Conservation (phyloP, 2,113 vertebrate species). For the Bettongia penicillata region DNA sequence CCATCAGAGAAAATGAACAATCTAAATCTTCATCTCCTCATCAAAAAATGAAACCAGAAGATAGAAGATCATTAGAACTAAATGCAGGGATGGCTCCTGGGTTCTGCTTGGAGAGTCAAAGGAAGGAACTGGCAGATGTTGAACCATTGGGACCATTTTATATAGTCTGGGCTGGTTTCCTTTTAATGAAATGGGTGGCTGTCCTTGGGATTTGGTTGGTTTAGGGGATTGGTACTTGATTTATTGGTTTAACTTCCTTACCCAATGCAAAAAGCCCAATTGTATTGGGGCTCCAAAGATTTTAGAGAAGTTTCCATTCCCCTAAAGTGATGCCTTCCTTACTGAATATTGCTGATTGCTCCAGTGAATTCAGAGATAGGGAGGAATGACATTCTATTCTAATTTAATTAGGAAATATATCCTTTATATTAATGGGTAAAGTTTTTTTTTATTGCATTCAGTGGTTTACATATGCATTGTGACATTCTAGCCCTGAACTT, state of each 20-base stretch:
- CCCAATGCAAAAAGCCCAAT: background rate
- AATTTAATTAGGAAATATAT: background rate
- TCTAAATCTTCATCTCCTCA: background rate
- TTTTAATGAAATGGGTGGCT: background rate
- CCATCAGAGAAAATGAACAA: background rate
- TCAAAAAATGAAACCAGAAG: background rate
- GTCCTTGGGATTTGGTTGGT: background rate
- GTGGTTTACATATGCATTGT: background rate
- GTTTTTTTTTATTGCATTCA: background rate
- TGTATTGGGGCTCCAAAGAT: background rate
- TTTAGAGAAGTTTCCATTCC: background rate
- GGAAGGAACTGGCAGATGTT: background rate
- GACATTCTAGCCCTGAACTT: background rate
- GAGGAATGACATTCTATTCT: background rate
- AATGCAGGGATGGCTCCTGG: background rate
- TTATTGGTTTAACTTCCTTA: background rate
- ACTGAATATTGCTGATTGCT: background rate
- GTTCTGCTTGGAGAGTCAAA: background rate
- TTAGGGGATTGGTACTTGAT: background rate
- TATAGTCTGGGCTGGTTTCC: background rate
- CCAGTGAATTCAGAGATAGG: background rate
- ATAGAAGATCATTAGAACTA: background rate
- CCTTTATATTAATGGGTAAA: background rate
- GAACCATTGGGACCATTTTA: background rate
- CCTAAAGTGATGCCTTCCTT: background rate